Base-by-base conservation (phyloP, 2,113 vertebrate genomes). In the Colinus virginianus region DNA sequence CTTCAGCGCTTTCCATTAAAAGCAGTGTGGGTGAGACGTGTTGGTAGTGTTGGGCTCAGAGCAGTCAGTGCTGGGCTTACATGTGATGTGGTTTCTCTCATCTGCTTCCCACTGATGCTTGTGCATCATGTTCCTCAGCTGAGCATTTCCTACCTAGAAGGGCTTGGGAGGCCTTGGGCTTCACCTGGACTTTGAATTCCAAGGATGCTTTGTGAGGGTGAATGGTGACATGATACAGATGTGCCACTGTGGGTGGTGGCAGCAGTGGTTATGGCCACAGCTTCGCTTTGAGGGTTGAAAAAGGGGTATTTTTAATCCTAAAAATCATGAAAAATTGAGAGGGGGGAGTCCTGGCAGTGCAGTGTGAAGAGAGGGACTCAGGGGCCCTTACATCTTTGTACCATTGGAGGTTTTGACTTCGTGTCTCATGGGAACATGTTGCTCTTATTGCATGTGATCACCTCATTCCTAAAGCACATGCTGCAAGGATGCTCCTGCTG, bases 391-490 rank as follows among this genome's bases (percentile, higher is more conserved):
- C n/a, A 59, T 56, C 28, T 87, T 55, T 36, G 59, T 88, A 64
- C 48, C 2, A 0, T 51, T 70, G 43, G 43, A 90, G 51, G 51
- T 82, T 59, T 70, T 42, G 7, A 10, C 6, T 74, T 59, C 11
- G 7, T 48, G 2, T 46, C 38, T 79, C 76, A 78, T 56, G 40
- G 90, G 69, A 95, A 78, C 48, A 23, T 86, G 80, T 45, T 88
- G 84, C 94, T 85, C 70, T 90, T 94, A 90, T 78, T 96, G 85
- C 6, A 0, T 90, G 49, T 78, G 83, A 92, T 81, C 83, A 66
- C 77, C 94, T 93, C 72, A 92, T 96, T 95, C 88, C 83, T 88
- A 95, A 90, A 95, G 92, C 83, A 76, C 94, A 72, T 51, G 77
- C 92, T 84, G 86, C 88, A 92, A n/a, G 92, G 83, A 43, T 88